Evolutionary conservation across 1,140 invertebrate species (phyloP).

Genomic region (Hirudo medicinalis): DNA sequence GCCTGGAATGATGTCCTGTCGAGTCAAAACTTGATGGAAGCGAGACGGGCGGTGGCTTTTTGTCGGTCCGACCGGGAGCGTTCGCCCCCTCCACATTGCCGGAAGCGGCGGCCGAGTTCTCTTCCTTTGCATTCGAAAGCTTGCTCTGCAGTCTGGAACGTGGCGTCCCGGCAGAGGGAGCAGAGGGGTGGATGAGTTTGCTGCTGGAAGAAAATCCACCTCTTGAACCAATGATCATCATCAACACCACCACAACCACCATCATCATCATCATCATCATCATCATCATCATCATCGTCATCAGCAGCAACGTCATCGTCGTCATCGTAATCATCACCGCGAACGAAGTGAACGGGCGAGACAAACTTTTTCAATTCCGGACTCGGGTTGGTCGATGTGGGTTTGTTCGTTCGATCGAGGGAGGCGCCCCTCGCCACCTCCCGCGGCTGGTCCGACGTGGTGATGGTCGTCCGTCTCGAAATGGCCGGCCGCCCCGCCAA

Average conservation of each 20-base stretch:
- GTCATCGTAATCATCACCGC: too few relatives aligned
- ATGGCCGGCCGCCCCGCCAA: background rate
- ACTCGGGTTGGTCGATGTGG: constrained; percentile 3
- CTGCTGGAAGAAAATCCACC: background rate
- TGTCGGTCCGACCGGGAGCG: background rate
- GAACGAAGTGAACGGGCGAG: background rate
- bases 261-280: too few relatives aligned
- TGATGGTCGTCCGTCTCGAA: constrained; percentile 9
- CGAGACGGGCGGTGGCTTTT: background rate
- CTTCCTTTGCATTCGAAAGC: background rate
- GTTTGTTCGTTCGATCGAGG: background rate
- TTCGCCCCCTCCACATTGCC: background rate
- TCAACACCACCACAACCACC: too few relatives aligned
- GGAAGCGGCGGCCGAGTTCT: background rate
- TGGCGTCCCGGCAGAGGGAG: background rate
- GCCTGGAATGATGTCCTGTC: background rate
- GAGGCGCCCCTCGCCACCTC: constrained; percentile 6
- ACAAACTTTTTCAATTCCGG: constrained; percentile 16
- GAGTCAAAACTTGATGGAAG: background rate
- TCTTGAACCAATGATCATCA: background rate
- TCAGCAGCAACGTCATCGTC: too few relatives aligned
- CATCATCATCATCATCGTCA: too few relatives aligned
- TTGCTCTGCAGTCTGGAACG: background rate
- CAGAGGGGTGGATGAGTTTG: constrained; percentile 3
- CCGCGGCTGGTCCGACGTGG: background rate